A percentile compares a stretch with the other conserved stretches of the same genome.
Conservation (phyloP, 2,888 invertebrate genomes). For the Thyatira batis region DNA sequence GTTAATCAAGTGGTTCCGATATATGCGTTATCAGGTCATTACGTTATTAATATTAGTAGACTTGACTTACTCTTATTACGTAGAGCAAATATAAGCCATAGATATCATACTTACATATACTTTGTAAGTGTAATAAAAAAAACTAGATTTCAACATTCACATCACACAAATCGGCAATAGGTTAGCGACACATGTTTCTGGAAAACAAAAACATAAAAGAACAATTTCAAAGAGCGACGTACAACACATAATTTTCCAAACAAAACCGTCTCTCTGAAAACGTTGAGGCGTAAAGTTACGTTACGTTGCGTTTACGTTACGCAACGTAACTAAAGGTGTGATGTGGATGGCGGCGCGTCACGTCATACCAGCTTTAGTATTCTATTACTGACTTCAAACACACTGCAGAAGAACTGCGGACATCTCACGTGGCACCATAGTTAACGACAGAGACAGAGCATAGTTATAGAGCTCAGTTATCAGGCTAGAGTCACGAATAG, state of each 20-base stretch:
- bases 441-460: too few species aligned
- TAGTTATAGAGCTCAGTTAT: too few species aligned
- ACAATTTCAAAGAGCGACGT: neutral
- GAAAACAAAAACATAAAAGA: neutral
- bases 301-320: neutral
- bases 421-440: too few species aligned
- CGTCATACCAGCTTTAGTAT: too few species aligned
- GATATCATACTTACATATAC: too few species aligned
- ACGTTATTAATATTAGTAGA: too few species aligned
- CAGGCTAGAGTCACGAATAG: neutral
- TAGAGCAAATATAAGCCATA: too few species aligned
- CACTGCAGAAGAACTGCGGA: too few species aligned
- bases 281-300: neutral
- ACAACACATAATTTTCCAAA: neutral
- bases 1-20: too few species aligned
- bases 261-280: neutral
- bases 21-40: too few species aligned
- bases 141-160: neutral
- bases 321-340: neutral
- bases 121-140: neutral
- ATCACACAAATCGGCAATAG: neutral
- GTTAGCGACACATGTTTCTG: neutral
- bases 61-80: too few species aligned
- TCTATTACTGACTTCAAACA: too few species aligned
- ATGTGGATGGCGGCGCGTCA: neutral